phyloP scores from a whole-genome alignment of 2,888 invertebrate species.

The Acronicta psi region DNA sequence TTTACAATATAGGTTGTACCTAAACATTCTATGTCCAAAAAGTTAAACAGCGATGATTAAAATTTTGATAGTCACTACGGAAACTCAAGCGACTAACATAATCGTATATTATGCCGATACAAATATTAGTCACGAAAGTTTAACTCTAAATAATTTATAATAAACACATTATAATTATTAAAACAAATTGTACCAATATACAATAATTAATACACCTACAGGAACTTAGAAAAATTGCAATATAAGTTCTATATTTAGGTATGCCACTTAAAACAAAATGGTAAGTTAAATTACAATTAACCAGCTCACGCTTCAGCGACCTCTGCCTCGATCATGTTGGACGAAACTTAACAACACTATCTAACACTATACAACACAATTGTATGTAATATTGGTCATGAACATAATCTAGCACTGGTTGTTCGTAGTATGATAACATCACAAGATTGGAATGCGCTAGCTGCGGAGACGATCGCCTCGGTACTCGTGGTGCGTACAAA shows the following conservation, averaged over 20 bases:
- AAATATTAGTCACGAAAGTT: slow-evolving; percentile 77
- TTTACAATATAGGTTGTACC: slow-evolving; percentile 32
- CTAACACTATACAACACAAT: slow-evolving; percentile 77
- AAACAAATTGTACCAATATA: slow-evolving; percentile 88
- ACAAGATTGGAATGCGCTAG: slow-evolving; percentile 85
- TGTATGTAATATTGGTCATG: slow-evolving; percentile 78
- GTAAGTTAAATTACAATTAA: slow-evolving; percentile 76
- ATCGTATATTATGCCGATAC: slow-evolving; percentile 76
- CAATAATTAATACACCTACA: slow-evolving; percentile 88
- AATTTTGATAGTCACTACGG: slow-evolving; percentile 29
- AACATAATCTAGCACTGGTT: slow-evolving; percentile 76
- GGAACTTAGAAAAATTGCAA: slow-evolving; percentile 89
- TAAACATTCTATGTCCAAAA: slow-evolving; percentile 40
- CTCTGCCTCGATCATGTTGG: slow-evolving; percentile 62
- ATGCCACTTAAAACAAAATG: slow-evolving; percentile 85
- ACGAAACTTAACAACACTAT: slow-evolving; percentile 75
- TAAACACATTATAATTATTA: slow-evolving; percentile 85
- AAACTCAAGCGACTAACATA: slow-evolving; percentile 41
- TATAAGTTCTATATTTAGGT: slow-evolving; percentile 88
- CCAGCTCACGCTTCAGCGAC: slow-evolving; percentile 67
- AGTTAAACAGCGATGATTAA: slow-evolving; percentile 35
- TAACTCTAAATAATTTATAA: slow-evolving; percentile 86
- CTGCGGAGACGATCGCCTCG: slow-evolving; percentile 66
- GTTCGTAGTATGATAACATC: slow-evolving; percentile 49
- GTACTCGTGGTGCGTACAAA: slow-evolving; percentile 42